Conservation (phyloP, 2,888 invertebrate genomes). For the Himalopsyche tibetana region DNA sequence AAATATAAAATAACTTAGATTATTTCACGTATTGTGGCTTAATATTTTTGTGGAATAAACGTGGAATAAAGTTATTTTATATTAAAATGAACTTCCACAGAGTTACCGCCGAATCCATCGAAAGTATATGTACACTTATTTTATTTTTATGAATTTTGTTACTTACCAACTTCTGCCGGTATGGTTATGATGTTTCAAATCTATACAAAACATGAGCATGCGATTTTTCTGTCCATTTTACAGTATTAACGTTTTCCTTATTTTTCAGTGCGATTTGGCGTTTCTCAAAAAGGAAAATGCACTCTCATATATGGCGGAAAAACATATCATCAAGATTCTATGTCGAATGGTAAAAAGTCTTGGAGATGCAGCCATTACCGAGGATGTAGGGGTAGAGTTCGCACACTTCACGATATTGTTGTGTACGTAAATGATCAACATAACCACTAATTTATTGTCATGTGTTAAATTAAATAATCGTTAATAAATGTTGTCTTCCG, state of each 20-base stretch:
- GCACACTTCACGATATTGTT: slow-evolving; percentile 5
- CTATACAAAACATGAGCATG: not conserved
- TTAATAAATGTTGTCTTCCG: no score
- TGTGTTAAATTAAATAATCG: no score
- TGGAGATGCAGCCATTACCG: slow-evolving; percentile 42
- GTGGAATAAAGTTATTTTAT: no score
- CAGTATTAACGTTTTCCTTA: not conserved
- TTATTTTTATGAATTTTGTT: no score
- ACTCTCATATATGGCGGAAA: slow-evolving; percentile 22
- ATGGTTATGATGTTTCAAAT: no score
- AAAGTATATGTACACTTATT: not conserved
- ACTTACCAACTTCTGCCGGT: no score
- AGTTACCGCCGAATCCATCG: not conserved
- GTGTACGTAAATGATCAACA: slow-evolving; percentile 30
- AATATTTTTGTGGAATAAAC: no score
- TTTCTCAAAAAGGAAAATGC: slow-evolving; percentile 41
- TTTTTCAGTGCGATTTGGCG: slow-evolving; percentile 20
- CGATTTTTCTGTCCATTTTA: not conserved
- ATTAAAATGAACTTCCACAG: not conserved
- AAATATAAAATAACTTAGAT: no score
- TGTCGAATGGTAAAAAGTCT: slow-evolving; percentile 9
- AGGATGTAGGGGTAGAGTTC: not conserved
- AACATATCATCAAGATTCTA: slow-evolving; percentile 22
- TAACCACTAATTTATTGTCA: slow-evolving; percentile 1
- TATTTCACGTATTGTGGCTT: no score